Conservation (phyloP, 2,888 invertebrate genomes). For the Liopterus haemorrhoidalis region DNA sequence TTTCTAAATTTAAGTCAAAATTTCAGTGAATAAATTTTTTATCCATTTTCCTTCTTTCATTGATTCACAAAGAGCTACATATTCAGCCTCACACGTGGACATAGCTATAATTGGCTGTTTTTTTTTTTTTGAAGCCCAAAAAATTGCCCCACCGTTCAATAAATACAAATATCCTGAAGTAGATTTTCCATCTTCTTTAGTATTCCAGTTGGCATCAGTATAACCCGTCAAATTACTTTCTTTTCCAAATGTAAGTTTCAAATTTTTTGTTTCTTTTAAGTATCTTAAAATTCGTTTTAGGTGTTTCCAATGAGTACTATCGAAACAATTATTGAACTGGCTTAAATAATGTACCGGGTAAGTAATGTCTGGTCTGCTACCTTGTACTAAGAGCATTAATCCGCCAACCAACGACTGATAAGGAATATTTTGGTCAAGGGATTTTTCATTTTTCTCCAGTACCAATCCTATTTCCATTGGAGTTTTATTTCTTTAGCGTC, state of each 20-base stretch:
- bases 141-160: no score
- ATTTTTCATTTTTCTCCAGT: neutral
- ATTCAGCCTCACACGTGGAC: no score
- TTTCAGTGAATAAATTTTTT: no score
- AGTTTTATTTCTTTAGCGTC: neutral
- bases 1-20: no score
- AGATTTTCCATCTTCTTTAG: no score
- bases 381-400: neutral
- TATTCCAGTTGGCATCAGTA: neutral
- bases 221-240: neutral
- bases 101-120: no score
- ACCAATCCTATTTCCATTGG: neutral
- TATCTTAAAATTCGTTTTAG: neutral
- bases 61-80: no score
- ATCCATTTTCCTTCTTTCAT: no score
- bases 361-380: neutral
- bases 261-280: neutral
- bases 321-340: constrained; percentile 1
- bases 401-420: neutral
- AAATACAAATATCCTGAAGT: no score
- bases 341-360: neutral
- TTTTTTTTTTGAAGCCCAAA: no score
- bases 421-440: neutral
- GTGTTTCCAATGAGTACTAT: constrained; percentile 2
- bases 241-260: no score